Evolutionary conservation across 1,140 invertebrate genomes (phyloP), one percentile per base, ranked within the genome.

Genomic region (Rhopalosiphum maidis): DNA sequence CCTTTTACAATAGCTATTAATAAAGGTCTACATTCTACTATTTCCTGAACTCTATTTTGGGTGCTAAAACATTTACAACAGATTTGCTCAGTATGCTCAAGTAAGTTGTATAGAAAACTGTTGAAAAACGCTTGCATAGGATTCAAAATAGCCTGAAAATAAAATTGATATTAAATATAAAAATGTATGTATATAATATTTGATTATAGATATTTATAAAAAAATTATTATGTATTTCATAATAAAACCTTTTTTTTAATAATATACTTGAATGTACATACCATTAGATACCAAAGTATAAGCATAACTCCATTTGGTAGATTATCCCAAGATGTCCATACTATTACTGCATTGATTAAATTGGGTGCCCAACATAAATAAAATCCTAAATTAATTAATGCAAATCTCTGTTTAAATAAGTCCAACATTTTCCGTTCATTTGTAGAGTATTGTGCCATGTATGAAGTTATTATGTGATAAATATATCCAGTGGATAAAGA

Each of bases 361-460:
- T 98, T 98, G 23, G 97, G 97, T 82, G 97, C 94, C 97, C 97
- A 98, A 94, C 97, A 98, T 37, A 98, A 94, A 94, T 97, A 98
- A 95, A 98, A 98, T 7, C 97, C 97, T 2, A 97, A 94, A 95
- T 97, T 98, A 83, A 97, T 98, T 23, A 97, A 95, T 25, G 96
- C 96, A 95, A 98, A 98, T 95, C 93, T 94, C 11, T 93, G 87
- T 93, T 93, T 93, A 85, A 94, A 94, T 51, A 94, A 93, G 94
- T 97, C 96, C 18, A 98, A 96, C 41, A 98, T 95, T 93, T 96
- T 96, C 87, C 97, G 95, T 94, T 98, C 97, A 94, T 96, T 96
- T 43, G 96, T 96, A 2, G 97, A 97, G 93, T 94, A 94, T 55
- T 94, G 96, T 86, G 95, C 95, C 68, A 97, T 95, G 87, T 96